Base-by-base conservation (phyloP, 2,888 invertebrate genomes). In the Lypha dubia region DNA sequence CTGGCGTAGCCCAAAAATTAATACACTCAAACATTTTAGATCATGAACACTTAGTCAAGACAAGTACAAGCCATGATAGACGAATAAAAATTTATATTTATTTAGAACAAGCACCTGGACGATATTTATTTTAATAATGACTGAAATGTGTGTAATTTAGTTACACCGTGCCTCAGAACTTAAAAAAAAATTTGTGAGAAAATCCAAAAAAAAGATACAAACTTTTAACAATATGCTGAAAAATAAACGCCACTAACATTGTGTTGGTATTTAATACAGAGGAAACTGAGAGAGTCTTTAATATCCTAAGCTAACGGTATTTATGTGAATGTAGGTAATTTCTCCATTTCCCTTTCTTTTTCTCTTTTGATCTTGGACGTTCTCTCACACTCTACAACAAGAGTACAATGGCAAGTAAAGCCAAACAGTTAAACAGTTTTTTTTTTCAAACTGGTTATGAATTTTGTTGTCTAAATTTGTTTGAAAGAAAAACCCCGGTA, bases 1-100 rank as follows among this genome's bases (percentile, higher is more conserved):
- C 17, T 63, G 56, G 38, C 5, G 46, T 70, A 38, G 38, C 68
- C 68, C 58, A 62, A 60, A 70, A 77, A 60, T 9, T 71, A 49
- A n/a, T 24, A 65, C 44, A 65, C 9, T 38, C 11, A 51, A 32
- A 71, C 44, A 11, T 20, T 46, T 6, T 32, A 56, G 41, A 56
- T 15, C 20, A 58, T 15, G 11, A 44, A 20, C 58, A 32, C 24
- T 41, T 68, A 44, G 35, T 56, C 35, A 74, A 62, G n/a, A 24
- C 44, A 44, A 60, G 44, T 28, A 20, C 20, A 49, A 74, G 32
- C 11, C 17, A 22, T 71, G 24, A 71, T 5, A 56, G 58, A 44
- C 20, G 51, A 4, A 51, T 20, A 5, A 65, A 65, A 22, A 13
- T 20, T 62, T 6, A 46, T 15, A 22, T 3, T 22, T 7, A 24